Evolutionary conservation across 2,888 invertebrate genomes (phyloP).

Genomic region (Cerceris rybyensis): DNA sequence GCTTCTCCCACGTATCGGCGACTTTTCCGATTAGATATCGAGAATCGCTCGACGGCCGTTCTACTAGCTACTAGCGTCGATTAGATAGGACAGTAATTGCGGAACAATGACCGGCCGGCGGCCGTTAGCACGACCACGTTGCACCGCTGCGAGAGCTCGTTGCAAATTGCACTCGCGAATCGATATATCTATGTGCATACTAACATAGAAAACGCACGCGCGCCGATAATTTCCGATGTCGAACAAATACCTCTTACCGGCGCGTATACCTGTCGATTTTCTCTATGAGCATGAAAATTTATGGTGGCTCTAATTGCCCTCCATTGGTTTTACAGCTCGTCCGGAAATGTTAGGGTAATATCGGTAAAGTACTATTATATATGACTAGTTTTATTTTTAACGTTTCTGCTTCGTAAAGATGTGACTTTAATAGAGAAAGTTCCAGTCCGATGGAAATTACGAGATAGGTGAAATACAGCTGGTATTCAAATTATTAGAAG

Average conservation of each 20-base stretch:
- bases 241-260: slow-evolving; percentile 35
- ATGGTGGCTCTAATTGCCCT: not conserved
- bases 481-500: too few relatives aligned
- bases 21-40: slow-evolving; percentile 67
- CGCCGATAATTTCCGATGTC: slow-evolving; percentile 37
- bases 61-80: slow-evolving; percentile 61
- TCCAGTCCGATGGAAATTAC: too few relatives aligned
- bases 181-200: slow-evolving; percentile 38
- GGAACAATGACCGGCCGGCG: slow-evolving; percentile 70
- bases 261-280: slow-evolving; percentile 4
- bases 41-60: slow-evolving; percentile 58
- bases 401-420: too few relatives aligned
- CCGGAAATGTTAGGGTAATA: not conserved
- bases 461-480: too few relatives aligned
- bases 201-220: not conserved
- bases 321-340: slow-evolving; percentile 2
- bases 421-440: too few relatives aligned
- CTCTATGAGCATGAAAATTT: slow-evolving; percentile 8
- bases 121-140: slow-evolving; percentile 58
- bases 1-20: slow-evolving; percentile 55
- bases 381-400: too few relatives aligned
- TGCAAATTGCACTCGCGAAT: slow-evolving; percentile 58
- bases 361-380: too few relatives aligned
- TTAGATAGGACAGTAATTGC: slow-evolving; percentile 72
- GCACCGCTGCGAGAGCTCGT: slow-evolving; percentile 37